Percentiles rank a stretch among this genome's conserved stretches.
Conservation (phyloP, 2,113 vertebrate species). For the Excalfactoria chinensis region DNA sequence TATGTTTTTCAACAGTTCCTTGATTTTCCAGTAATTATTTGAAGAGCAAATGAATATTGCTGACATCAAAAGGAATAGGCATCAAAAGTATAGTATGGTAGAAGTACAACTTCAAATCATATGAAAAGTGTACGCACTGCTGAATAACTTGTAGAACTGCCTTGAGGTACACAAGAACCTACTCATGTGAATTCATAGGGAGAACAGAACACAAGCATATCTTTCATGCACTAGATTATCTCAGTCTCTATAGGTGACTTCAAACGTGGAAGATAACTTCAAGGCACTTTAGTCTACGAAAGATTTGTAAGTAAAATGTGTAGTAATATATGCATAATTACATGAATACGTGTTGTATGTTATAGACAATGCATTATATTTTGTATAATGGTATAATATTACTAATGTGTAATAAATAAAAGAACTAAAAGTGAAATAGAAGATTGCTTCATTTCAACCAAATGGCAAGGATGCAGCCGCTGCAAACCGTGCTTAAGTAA, state of each 20-base stretch:
- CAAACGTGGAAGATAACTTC: background rate
- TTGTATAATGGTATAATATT: background rate
- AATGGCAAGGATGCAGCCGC: background rate
- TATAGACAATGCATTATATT: background rate
- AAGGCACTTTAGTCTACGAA: background rate
- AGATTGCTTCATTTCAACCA: background rate
- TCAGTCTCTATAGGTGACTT: background rate
- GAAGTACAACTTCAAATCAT: background rate
- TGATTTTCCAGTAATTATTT: background rate
- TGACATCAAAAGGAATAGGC: slow-evolving; percentile 14
- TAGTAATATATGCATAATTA: background rate
- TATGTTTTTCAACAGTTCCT: background rate
- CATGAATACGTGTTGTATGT: background rate
- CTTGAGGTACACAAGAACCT: background rate
- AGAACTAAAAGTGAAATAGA: background rate
- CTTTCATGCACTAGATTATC: background rate
- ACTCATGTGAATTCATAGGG: background rate
- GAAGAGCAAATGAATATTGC: background rate
- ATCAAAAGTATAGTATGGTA: background rate
- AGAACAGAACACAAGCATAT: background rate
- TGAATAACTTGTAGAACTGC: background rate
- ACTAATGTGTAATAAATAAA: background rate
- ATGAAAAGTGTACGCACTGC: background rate
- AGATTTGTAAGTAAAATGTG: background rate
- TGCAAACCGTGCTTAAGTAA: background rate